These are phyloP conservation scores for Catagonus wagneri DNA, from an alignment of 2,113 vertebrate species.

Conservation along the genomic window DNA sequence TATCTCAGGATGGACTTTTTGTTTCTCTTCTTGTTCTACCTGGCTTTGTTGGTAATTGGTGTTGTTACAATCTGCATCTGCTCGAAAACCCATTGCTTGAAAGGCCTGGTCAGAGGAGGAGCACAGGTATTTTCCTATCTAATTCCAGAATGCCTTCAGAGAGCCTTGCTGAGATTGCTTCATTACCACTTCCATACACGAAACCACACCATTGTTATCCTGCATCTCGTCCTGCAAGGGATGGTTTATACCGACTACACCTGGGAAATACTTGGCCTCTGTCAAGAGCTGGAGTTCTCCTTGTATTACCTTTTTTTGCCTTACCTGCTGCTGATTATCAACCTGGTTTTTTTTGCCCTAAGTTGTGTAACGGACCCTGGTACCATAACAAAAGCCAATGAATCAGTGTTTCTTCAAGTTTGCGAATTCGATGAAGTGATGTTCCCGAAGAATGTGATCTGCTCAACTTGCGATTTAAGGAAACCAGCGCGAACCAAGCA, in stretches of 20 bases:
- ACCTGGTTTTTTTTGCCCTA: constrained; percentile 90
- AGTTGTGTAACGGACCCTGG: constrained; percentile 93
- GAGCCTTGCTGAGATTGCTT: constrained; percentile 77
- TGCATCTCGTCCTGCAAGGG: constrained; percentile 92
- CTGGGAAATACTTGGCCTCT: constrained; percentile 93
- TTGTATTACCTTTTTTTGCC: constrained; percentile 90
- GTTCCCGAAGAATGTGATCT: too few relatives aligned
- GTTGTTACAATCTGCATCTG: constrained; percentile 87
- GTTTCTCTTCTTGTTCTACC: constrained; percentile 91
- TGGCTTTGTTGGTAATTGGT: constrained; percentile 85
- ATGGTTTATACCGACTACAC: constrained; percentile 93
- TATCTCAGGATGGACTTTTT: too few relatives aligned
- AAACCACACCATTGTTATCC: constrained; percentile 90
- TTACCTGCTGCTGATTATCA: constrained; percentile 91
- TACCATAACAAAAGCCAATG: too few relatives aligned
- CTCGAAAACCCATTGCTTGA: constrained; percentile 78
- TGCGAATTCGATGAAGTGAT: too few relatives aligned
- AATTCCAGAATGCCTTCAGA: constrained; percentile 90
- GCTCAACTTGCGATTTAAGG: too few relatives aligned
- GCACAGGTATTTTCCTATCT: constrained; percentile 82
- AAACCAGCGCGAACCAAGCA: too few relatives aligned
- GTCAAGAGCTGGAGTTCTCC: constrained; percentile 92
- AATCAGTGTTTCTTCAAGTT: too few relatives aligned
- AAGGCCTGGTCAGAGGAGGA: constrained; percentile 26
- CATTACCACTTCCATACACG: constrained; percentile 93